Conservation (phyloP, 2,797 vertebrate genomes). For the Pogonophryne albipinna region DNA sequence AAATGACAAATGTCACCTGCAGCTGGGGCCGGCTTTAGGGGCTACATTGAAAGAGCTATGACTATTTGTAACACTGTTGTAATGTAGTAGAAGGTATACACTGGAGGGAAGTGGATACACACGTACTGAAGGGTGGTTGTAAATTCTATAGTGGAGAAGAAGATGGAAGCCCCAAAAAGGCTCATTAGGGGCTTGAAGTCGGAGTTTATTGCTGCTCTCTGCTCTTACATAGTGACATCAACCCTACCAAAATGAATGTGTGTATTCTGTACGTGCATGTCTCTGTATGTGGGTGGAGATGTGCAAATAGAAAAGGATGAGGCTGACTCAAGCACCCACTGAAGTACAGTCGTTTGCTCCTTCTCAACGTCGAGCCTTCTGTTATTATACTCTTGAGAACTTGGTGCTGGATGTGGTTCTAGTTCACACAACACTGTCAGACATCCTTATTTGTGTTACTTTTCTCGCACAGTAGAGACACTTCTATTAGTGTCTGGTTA, state of each 20-base stretch:
- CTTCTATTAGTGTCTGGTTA: neutral
- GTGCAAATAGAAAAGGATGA: constrained; percentile 39
- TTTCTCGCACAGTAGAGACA: neutral
- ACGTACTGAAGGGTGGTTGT: neutral
- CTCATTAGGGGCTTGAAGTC: constrained; percentile 27
- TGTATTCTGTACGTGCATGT: neutral
- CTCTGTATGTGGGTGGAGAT: constrained; percentile 38
- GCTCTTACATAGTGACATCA: constrained; percentile 58
- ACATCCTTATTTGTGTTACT: constrained; percentile 2
- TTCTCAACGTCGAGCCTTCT: constrained; percentile 30
- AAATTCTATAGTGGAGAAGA: neutral
- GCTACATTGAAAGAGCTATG: constrained; percentile 53
- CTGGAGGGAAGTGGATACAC: constrained; percentile 3
- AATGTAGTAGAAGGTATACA: constrained; percentile 45
- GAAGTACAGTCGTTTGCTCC: constrained; percentile 52
- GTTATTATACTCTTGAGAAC: constrained; percentile 23
- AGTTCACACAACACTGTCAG: neutral
- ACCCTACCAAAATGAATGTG: constrained; percentile 15
- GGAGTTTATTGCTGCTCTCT: constrained; percentile 46
- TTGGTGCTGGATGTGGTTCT: constrained; percentile 16
- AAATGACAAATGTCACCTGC: constrained; percentile 78
- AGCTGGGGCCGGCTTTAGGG: constrained; percentile 58
- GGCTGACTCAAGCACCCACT: constrained; percentile 38
- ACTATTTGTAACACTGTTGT: constrained; percentile 63
- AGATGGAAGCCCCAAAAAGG: constrained; percentile 17